Conservation (phyloP, 2,797 vertebrate species). For the Intellagama lesueurii region DNA sequence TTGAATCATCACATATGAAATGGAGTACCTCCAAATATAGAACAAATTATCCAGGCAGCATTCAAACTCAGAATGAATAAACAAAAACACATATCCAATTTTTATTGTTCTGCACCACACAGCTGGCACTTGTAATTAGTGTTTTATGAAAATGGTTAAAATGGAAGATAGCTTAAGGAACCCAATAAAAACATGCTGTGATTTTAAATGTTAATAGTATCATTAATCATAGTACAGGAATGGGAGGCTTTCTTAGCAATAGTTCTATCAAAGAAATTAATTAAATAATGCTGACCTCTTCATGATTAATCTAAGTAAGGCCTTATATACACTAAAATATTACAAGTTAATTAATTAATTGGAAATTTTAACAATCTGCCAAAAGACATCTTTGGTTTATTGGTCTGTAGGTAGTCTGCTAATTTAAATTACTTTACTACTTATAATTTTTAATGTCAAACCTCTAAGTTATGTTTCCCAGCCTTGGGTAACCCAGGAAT, state of each 20-base stretch:
- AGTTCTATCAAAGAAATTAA: not conserved
- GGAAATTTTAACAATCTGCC: too few species aligned
- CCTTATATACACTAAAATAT: not conserved
- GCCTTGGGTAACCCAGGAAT: too few species aligned
- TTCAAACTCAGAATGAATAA: not conserved
- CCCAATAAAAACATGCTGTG: not conserved
- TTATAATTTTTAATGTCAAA: not conserved
- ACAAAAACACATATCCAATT: not conserved
- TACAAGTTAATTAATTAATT: too few species aligned
- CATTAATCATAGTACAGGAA: not conserved
- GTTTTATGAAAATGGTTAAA: not conserved
- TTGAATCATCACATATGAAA: not conserved
- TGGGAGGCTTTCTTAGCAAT: constrained; percentile 2
- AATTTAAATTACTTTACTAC: not conserved
- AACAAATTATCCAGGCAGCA: not conserved
- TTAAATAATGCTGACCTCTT: not conserved
- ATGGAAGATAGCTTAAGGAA: not conserved
- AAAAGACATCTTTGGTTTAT: too few species aligned
- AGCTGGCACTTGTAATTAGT: not conserved
- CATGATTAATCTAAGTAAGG: constrained; percentile 18
- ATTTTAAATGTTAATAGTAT: not conserved
- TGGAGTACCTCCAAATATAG: not conserved
- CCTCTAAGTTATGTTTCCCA: too few species aligned
- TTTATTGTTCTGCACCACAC: not conserved
- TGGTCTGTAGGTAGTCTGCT: not conserved